phyloP scores from a whole-genome alignment of 2,797 vertebrate genomes.

The Periophthalmus magnuspinnatus region DNA sequence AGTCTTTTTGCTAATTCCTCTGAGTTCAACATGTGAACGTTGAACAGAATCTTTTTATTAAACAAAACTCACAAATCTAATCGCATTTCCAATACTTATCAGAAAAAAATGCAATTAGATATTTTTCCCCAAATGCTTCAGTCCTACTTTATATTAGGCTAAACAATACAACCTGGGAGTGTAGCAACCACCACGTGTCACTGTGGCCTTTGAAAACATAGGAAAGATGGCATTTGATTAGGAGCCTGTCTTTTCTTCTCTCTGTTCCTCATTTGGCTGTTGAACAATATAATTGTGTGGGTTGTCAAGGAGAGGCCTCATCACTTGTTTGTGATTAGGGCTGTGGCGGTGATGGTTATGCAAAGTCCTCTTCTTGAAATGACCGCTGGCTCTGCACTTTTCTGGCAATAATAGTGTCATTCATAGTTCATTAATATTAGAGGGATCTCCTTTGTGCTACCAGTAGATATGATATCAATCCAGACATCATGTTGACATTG shows the following conservation, averaged over 20 bases:
- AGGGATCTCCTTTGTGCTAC: neutral
- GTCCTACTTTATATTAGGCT: no score
- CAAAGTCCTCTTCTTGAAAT: conserved; percentile 23
- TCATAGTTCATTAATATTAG: no score
- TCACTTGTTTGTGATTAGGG: conserved; percentile 20
- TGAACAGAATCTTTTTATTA: no score
- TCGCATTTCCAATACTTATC: no score
- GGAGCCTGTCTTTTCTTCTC: conserved; percentile 25
- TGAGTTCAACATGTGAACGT: no score
- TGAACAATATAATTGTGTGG: conserved; percentile 25
- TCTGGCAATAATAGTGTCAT: neutral
- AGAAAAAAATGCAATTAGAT: no score
- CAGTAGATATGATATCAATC: neutral
- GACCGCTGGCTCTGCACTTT: conserved; percentile 2
- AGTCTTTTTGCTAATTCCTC: no score
- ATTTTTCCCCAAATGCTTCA: no score
- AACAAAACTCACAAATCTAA: no score
- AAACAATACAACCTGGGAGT: neutral
- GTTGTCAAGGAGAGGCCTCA: conserved; percentile 19
- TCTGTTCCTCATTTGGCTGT: conserved; percentile 20
- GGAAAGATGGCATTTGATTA: conserved; percentile 9
- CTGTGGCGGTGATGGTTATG: conserved; percentile 13
- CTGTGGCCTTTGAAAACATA: neutral
- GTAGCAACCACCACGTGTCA: neutral
- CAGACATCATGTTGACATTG: no score